These are phyloP conservation scores for Hypocryptadius cinnamomeus DNA, from an alignment of 2,113 vertebrate species.

Conservation along the genomic window DNA sequence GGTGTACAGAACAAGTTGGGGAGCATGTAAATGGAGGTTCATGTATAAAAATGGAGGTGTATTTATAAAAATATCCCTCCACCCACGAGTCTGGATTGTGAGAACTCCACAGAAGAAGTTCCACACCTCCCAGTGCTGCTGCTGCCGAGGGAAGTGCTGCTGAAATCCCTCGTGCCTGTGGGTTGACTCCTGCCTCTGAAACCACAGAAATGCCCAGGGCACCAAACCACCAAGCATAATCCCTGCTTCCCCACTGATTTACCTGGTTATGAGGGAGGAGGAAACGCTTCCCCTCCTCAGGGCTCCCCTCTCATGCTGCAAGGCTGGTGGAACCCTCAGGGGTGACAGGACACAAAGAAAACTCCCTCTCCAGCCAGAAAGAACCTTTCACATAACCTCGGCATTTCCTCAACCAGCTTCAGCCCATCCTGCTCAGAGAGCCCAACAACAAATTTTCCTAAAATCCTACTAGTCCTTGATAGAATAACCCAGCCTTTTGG, in stretches of 20 bases:
- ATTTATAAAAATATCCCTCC: background rate
- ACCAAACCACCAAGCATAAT: background rate
- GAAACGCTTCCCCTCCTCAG: fast-evolving
- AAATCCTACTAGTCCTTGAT: fast-evolving
- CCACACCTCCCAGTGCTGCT: background rate
- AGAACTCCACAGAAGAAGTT: background rate
- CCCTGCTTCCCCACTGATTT: background rate
- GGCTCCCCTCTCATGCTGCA: fast-evolving
- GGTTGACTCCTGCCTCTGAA: background rate
- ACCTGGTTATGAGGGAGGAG: fast-evolving
- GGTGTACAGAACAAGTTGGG: fast-evolving
- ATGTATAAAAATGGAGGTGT: background rate
- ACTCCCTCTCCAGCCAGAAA: background rate
- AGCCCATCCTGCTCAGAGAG: background rate
- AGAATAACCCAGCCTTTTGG: background rate
- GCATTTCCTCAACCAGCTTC: background rate
- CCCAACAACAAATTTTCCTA: no score
- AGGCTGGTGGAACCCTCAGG: background rate
- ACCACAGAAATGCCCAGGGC: background rate
- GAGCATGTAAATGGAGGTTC: fast-evolving
- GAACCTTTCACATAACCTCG: background rate
- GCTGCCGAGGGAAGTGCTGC: background rate
- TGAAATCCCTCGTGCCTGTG: background rate
- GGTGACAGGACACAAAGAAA: background rate
- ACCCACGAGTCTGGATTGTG: fast-evolving